Evolutionary conservation across 2,888 invertebrate species (phyloP), one percentile per base, ranked within the genome.

Genomic region (Sinohyriopsis cumingii): DNA sequence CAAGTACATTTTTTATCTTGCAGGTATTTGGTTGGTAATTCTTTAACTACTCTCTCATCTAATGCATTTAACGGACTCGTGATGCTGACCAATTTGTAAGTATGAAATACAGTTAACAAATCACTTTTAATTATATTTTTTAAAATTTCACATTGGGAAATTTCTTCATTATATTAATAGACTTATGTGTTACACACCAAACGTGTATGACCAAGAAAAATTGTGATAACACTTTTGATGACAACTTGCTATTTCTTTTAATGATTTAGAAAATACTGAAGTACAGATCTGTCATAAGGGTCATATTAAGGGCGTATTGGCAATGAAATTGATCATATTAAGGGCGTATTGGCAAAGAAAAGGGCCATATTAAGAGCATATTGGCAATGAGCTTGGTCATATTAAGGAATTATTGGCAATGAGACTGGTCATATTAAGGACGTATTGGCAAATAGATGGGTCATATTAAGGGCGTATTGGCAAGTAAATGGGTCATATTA

Each of bases 1-100:
- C 45, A 45, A 45, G 45, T 45, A 45, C 5, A 45, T 45, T 15
- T 33, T 18, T 59, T 25, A 59, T 25, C 5, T 72, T 75, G 33
- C 72, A 75, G 75, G 28, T 59, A 60, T 56, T 59, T 75, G 24
- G 75, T 65, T n/a, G 64, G 65, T 19, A 75, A 72, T 56, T 65
- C 67, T 45, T 62, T 75, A n/a, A 63, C 69, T 5, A 55, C 59
- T 33, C 60, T 75, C 24, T 66, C 75, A 59, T 28, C 57, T 20
- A 64, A 69, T 61, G 72, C 64, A 9, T 75, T 75, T 24, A 45
- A 59, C 19, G 72, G 72, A 6, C 64, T 75, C 20, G 33, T 56
- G n/a, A 59, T 57, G 1, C 63, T 75, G 3, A 54, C 25, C 5
- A 28, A 59, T 18, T 33, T 75, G 75, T 75, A 70, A 72, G 75